Evolutionary conservation across 2,888 invertebrate genomes (phyloP).

Genomic region (Notodonta ziczac): DNA sequence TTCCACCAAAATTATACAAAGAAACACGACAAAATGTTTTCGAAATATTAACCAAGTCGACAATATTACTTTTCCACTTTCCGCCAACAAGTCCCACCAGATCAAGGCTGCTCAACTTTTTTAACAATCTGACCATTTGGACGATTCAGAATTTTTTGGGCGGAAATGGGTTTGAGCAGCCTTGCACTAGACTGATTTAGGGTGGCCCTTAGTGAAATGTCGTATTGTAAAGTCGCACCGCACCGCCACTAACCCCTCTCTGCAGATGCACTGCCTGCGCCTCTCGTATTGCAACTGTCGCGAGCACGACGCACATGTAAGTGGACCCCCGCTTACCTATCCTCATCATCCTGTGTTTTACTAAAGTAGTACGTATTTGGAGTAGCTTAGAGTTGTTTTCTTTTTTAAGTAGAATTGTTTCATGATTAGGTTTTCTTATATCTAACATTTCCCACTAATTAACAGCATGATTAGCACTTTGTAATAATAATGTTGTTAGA

Average conservation of each 20-base stretch:
- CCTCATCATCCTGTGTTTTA: no score
- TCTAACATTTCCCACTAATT: constrained; percentile 10
- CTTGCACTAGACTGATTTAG: no score
- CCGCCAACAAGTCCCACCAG: no score
- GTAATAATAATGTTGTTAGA: not conserved
- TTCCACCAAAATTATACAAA: no score
- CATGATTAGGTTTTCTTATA: not conserved
- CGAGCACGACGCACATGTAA: constrained; percentile 68
- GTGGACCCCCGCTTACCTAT: constrained; percentile 34
- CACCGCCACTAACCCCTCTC: constrained; percentile 38
- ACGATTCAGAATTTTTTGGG: no score
- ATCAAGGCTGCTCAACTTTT: no score
- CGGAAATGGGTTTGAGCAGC: not conserved
- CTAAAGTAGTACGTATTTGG: not conserved
- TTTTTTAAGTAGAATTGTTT: not conserved
- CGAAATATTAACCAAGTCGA: no score
- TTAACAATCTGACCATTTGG: no score
- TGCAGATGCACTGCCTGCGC: constrained; percentile 73
- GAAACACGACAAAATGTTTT: no score
- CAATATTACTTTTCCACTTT: no score
- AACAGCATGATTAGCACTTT: constrained; percentile 30
- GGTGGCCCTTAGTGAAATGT: constrained; percentile 5
- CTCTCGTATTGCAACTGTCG: constrained; percentile 65
- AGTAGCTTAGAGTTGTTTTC: not conserved
- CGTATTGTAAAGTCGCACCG: constrained; percentile 14